Base-by-base conservation (phyloP, 2,888 invertebrate genomes). In the Nemapogon koenigi region DNA sequence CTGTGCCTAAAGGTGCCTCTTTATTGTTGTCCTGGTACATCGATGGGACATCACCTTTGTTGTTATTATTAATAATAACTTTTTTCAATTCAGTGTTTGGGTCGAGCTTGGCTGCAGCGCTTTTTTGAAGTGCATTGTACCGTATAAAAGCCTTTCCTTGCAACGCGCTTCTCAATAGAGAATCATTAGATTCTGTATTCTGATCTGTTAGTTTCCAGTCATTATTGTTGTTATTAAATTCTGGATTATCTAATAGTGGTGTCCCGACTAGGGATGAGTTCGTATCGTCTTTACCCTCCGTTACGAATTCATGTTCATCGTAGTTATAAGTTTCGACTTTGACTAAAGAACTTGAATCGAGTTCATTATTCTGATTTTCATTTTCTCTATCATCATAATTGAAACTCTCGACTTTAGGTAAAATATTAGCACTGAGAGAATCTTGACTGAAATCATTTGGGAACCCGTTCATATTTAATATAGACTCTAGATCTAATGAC, bases 171-270 rank as follows among this genome's bases (percentile, higher is more conserved):
- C 92, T 81, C 45, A 93, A 67, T 45, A 93, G 68, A 18, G 91
- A 91, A 56, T 91, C 91, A 14, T 89, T 83, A 16, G 82, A 75
- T 53, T 76, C 76, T 17, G 72, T 66, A 55, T 88, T 90, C 63
- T 89, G 87, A 58, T 90, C 86, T 40, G 87, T 86, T 58, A 88
- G 81, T 59, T 89, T 89, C 88, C 90, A 90, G 62, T 91, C 90
- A 63, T 91, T 90, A 62, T 90, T 90, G 58, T 90, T 90, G 53
- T 89, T 86, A 58, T 84, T 83, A 66, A 81, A 81, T 82, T 81
- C 76, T 35, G 63, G 62, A 50, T 56, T 67, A 50, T 78, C 84
- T 59, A 84, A 59, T 53, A 83, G 57, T 11, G 83, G 82, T 38
- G 82, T 81, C 41, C 76, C 78, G 38, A 83, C 60, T 37, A 75